Conservation (phyloP, 2,888 invertebrate species). For the Lasioglossum figueresi region DNA sequence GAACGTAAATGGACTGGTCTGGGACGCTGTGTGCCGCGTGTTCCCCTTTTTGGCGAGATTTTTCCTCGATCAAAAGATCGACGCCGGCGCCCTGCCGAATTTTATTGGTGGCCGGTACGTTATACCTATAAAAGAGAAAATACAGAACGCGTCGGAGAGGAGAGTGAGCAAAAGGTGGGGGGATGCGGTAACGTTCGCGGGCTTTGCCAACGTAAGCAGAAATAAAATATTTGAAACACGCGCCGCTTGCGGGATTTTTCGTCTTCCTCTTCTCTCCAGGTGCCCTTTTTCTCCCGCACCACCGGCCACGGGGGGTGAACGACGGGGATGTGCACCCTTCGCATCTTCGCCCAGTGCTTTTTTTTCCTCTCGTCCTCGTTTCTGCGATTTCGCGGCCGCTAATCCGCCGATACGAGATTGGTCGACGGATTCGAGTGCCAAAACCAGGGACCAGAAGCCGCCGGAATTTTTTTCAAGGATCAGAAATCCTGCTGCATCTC, state of each 20-base stretch:
- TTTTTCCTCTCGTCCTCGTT: constrained; percentile 46
- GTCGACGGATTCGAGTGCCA: constrained; percentile 12
- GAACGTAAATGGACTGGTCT: constrained; percentile 60
- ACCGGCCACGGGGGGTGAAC: constrained; percentile 1
- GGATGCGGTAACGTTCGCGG: constrained; percentile 56
- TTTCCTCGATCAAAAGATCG: constrained; percentile 66
- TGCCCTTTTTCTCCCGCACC: constrained; percentile 28
- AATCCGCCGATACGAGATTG: constrained; percentile 76
- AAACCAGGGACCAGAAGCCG: not conserved
- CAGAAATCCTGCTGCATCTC: not conserved
- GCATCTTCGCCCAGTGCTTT: constrained; percentile 29
- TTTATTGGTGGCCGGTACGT: constrained; percentile 64
- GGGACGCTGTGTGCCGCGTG: constrained; percentile 33
- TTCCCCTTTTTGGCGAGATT: constrained; percentile 65
- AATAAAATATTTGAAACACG: constrained; percentile 81
- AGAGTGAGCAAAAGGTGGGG: not conserved
- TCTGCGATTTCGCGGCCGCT: constrained; percentile 63
- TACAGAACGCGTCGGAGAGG: constrained; percentile 18
- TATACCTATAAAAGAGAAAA: constrained; percentile 52
- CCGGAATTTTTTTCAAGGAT: not conserved
- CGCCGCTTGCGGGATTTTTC: constrained; percentile 46
- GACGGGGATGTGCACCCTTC: not conserved
- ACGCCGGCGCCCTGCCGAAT: constrained; percentile 55
- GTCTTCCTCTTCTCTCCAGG: constrained; percentile 3
- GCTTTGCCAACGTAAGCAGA: constrained; percentile 79